These are phyloP conservation scores for Meiosimyza platycephala DNA, from an alignment of 2,888 invertebrate species.

Conservation along the genomic window DNA sequence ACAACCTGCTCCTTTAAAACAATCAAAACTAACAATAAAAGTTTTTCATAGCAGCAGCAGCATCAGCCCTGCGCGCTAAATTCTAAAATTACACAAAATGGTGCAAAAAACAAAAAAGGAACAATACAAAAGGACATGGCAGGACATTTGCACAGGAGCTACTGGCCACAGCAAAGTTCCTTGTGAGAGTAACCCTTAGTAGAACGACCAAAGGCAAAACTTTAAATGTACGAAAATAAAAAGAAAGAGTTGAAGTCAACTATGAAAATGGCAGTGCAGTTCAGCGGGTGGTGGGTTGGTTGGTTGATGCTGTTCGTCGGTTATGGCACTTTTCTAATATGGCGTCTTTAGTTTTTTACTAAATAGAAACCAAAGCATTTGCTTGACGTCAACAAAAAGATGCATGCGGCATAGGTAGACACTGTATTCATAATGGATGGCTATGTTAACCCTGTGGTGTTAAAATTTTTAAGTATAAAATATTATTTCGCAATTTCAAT, in stretches of 20 bases:
- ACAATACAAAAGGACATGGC: conserved; percentile 1
- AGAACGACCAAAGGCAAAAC: neutral
- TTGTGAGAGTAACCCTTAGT: conserved; percentile 20
- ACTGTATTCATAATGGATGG: too few species aligned
- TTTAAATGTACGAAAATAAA: conserved; percentile 5
- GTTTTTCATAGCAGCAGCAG: conserved; percentile 24
- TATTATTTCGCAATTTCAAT: too few species aligned
- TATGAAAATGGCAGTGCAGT: neutral
- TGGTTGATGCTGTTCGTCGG: neutral
- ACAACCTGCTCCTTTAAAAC: conserved; percentile 26
- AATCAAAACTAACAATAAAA: conserved; percentile 46
- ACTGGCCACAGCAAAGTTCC: conserved; percentile 16
- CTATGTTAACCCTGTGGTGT: too few species aligned
- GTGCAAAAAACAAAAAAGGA: conserved; percentile 9
- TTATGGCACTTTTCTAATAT: conserved; percentile 30
- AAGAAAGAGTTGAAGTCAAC: neutral
- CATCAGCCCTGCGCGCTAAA: conserved; percentile 10
- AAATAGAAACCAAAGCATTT: neutral
- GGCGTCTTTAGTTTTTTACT: conserved; percentile 40
- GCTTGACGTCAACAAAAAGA: neutral
- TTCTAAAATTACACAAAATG: conserved; percentile 28
- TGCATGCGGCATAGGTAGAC: neutral
- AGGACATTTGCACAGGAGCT: conserved; percentile 15
- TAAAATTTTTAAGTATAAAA: too few species aligned
- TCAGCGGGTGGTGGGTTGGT: neutral